Conservation (phyloP, 2,888 invertebrate genomes). For the Portevinia maculata region DNA sequence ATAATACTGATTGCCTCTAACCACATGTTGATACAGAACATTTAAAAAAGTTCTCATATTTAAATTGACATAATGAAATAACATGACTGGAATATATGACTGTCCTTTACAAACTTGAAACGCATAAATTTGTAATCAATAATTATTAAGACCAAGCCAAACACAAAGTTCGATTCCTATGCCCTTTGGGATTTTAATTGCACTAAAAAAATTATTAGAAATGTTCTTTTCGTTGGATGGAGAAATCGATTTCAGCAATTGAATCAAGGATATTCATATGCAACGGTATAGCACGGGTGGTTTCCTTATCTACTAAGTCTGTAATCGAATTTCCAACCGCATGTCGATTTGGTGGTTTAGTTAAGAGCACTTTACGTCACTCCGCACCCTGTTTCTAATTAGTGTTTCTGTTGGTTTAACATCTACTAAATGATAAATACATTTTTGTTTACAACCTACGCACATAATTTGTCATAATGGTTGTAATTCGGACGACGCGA, state of each 20-base stretch:
- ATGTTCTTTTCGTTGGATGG: constrained; percentile 1
- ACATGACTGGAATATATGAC: constrained; percentile 6
- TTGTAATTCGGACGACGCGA: no score
- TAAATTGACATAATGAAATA: not conserved
- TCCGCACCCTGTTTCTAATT: not conserved
- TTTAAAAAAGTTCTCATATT: not conserved
- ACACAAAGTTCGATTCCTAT: constrained; percentile 10
- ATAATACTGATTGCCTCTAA: no score
- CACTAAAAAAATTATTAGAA: constrained; percentile 13
- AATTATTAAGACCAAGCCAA: constrained; percentile 8
- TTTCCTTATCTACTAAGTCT: no score
- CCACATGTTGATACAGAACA: not conserved
- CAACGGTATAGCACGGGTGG: no score
- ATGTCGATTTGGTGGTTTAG: not conserved
- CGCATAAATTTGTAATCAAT: constrained; percentile 14
- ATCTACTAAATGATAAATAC: no score
- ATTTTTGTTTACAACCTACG: no score
- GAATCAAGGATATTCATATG: constrained; percentile 36
- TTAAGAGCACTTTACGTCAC: not conserved
- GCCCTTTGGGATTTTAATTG: constrained; percentile 28
- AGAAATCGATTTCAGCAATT: constrained; percentile 48
- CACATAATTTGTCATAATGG: no score
- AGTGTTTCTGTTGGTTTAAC: no score
- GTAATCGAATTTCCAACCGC: not conserved
- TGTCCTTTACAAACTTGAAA: not conserved